Evolutionary conservation across 2,888 invertebrate species (phyloP).

Genomic region (Tiliacea aurago): DNA sequence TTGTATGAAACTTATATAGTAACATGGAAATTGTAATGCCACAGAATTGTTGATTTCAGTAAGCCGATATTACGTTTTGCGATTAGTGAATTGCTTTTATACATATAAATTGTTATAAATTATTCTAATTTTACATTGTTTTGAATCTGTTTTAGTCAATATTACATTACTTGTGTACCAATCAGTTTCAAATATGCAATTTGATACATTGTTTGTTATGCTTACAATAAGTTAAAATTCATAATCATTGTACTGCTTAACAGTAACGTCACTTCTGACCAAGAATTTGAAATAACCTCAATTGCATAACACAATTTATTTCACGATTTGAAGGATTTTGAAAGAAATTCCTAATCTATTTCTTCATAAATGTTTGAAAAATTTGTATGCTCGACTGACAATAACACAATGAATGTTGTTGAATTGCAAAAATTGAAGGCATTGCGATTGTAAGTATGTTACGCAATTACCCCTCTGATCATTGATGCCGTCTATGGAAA

Average conservation of each 20-base stretch:
- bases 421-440: no score
- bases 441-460: no score
- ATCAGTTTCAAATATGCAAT: constrained; percentile 20
- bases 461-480: no score
- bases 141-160: constrained; percentile 14
- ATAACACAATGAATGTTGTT: no score
- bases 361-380: no score
- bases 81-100: constrained; percentile 21
- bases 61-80: constrained; percentile 23
- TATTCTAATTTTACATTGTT: constrained; percentile 28
- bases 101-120: constrained; percentile 19
- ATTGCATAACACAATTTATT: no score
- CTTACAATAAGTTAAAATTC: neutral
- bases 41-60: constrained; percentile 19
- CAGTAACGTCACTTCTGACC: no score
- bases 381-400: no score
- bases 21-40: constrained; percentile 6
- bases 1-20: neutral
- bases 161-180: neutral
- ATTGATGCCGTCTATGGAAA: no score
- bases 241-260: neutral
- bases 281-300: no score
- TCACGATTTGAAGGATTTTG: no score
- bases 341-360: no score
- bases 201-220: neutral